Base-by-base conservation (phyloP, 2,797 vertebrate genomes). In the Harpagifer antarcticus region DNA sequence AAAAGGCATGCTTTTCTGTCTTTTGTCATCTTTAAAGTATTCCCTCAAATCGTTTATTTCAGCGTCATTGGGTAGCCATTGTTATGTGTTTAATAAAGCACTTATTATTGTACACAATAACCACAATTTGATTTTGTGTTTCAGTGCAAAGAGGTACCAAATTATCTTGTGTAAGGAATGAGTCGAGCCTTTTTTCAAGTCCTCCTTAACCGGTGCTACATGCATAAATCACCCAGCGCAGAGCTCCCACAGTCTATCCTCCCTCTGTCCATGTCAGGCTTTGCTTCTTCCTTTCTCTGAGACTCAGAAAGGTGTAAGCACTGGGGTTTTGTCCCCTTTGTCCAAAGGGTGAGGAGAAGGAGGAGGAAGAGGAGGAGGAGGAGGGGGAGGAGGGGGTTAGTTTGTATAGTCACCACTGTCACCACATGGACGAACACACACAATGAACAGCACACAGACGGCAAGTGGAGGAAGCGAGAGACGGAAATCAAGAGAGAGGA, bases 231-330 rank as follows among this genome's bases (percentile, higher is more conserved):
- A 74, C 79, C 86, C 79, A 27, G 27, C 27, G 84, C 81, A 72
- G 78, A 76, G 82, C 84, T 86, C 86, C 86, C 82, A 81, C 78
- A 81, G 85, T 87, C 88, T 91, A 83, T 87, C 86, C 85, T 89
- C 89, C 88, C 88, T 92, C 88, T 94, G 93, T 93, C 93, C 93
- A 71, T 58, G 81, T 87, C 88, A 90, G 94, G 93, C 93, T 95
- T 94, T 94, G 93, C 93, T 93, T 94, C 95, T 92, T 92, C 92
- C 94, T 94, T 94, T 94, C 93, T 93, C 91, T 93, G 86, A 93
- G 88, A 88, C 88, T 91, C 89, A 93, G 93, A 94, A 93, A 94
- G 93, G 91, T 88, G 77, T 89, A 62, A 84, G 82, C 87, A 92
- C 87, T 87, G 84, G 85, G 72, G 68, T 85, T 84, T 82, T 82